Conservation (phyloP, 1,140 invertebrate species). For the Sitophilus oryzae region DNA sequence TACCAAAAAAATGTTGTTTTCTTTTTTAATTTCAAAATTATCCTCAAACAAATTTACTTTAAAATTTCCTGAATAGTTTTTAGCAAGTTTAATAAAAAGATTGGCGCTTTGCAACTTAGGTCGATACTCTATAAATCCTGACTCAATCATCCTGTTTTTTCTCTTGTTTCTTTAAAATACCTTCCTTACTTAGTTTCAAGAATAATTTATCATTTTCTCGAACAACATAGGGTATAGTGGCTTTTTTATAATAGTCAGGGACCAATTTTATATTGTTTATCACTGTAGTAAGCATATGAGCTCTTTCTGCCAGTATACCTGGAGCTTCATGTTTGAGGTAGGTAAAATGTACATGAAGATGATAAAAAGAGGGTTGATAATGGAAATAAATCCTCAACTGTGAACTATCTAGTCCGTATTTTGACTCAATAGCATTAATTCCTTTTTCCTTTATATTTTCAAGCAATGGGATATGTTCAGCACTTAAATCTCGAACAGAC, state of each 20-base stretch:
- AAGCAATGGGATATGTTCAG: conserved; percentile 72
- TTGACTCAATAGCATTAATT: conserved; percentile 67
- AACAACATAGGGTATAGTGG: conserved; percentile 66
- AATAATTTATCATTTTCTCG: conserved; percentile 57
- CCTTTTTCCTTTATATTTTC: conserved; percentile 73
- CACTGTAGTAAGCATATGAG: conserved; percentile 82
- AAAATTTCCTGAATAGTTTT: conserved; percentile 41
- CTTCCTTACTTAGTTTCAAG: conserved; percentile 46
- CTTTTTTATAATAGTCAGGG: conserved; percentile 79
- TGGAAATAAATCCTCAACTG: conserved; percentile 85
- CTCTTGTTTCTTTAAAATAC: conserved; percentile 35
- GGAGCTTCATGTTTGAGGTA: conserved; percentile 74
- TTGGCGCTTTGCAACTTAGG: conserved; percentile 51
- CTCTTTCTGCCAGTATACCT: conserved; percentile 68
- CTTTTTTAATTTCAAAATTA: conserved; percentile 41
- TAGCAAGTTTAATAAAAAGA: conserved; percentile 49
- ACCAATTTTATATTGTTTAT: conserved; percentile 84
- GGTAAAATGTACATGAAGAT: conserved; percentile 94
- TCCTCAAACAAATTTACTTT: conserved; percentile 28
- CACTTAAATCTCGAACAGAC: conserved; percentile 77
- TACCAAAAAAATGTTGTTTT: conserved; percentile 34
- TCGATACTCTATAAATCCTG: conserved; percentile 52
- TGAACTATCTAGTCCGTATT: conserved; percentile 64
- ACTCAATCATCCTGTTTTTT: too few relatives aligned
- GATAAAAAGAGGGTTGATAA: conserved; percentile 96